Evolutionary conservation across 2,797 vertebrate species (phyloP), one percentile per base, ranked within the genome.

Genomic region (Alca torda): DNA sequence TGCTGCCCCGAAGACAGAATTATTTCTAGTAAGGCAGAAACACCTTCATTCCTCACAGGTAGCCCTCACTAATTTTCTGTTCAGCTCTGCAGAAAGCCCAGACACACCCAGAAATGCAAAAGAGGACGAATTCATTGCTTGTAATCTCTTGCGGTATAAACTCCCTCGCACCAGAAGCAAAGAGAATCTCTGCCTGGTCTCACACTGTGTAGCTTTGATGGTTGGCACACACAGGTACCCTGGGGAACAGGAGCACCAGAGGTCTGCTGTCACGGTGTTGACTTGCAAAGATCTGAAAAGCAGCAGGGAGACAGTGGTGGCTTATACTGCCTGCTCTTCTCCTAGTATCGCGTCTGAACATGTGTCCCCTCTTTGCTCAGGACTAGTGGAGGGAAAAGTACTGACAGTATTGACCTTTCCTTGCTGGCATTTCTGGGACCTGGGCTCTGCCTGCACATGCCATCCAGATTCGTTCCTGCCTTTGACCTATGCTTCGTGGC

Each of bases 321-420:
- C 64, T 87, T 57, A 28, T 39, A 12, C 37, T 85, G 64, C 85
- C 79, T 43, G 4, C 54, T 85, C 53, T 16, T n/a, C 46, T 53
- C 39, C 45, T 69, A 8, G 5, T 16, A 0, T 37, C 39, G 0
- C 16, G 25, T 41, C 76, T 94, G 89, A 68, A 26, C 16, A 14
- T 35, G 1, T 4, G 1, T 76, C 24, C 67, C 24, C 35, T 69
- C 54, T 60, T 70, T 33, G 64, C 25, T 59, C 48, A 80, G 74
- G 33, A 6, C 35, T 25, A 25, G 60, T 4, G 3, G 26, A 77
- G 43, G 37, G 45, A 25, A 43, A 31, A 74, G 16, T 5, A 31
- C 80, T 89, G 95, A 31, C 91, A 82, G 33, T 25, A 2, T 1
- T 95, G 93, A 90, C 95, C 92, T 96, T 96, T 95, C 46, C 70